A percentile compares a stretch with the other conserved stretches of the same genome.
phyloP scores from a whole-genome alignment of 2,797 vertebrate species.

The Streptopelia turtur region DNA sequence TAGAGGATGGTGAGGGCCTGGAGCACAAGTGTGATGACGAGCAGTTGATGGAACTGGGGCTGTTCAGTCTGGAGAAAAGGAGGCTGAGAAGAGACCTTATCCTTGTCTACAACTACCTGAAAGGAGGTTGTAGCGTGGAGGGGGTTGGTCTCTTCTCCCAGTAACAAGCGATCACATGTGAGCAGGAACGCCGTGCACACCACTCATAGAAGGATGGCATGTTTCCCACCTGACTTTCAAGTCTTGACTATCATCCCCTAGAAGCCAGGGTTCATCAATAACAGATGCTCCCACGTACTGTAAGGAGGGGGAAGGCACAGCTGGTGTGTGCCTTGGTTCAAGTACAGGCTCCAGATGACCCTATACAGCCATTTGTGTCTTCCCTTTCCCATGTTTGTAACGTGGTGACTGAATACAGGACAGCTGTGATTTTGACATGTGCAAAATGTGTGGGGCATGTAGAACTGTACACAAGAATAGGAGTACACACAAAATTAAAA shows the following conservation, averaged over 20 bases:
- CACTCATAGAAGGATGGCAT: not conserved
- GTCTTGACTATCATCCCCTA: not conserved
- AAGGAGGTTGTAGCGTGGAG: too few species aligned
- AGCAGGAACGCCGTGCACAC: not conserved
- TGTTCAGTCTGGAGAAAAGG: too few species aligned
- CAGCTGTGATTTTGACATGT: not conserved
- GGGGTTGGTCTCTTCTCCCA: too few species aligned
- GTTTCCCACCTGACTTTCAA: not conserved
- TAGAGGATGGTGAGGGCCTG: too few species aligned
- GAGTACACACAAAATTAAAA: not conserved
- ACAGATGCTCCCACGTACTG: not conserved
- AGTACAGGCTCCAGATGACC: not conserved
- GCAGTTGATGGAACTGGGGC: too few species aligned
- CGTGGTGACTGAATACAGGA: not conserved
- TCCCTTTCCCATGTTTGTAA: not conserved
- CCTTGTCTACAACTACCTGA: too few species aligned
- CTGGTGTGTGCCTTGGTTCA: not conserved
- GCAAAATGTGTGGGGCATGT: not conserved
- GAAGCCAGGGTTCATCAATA: not conserved
- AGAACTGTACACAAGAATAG: not conserved
- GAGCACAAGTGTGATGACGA: too few species aligned
- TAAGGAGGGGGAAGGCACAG: not conserved
- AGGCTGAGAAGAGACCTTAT: too few species aligned
- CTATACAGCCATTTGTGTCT: not conserved
- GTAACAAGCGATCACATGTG: accelerated